Base-by-base conservation (phyloP, 2,113 vertebrate species). In the Rhombomys opimus region DNA sequence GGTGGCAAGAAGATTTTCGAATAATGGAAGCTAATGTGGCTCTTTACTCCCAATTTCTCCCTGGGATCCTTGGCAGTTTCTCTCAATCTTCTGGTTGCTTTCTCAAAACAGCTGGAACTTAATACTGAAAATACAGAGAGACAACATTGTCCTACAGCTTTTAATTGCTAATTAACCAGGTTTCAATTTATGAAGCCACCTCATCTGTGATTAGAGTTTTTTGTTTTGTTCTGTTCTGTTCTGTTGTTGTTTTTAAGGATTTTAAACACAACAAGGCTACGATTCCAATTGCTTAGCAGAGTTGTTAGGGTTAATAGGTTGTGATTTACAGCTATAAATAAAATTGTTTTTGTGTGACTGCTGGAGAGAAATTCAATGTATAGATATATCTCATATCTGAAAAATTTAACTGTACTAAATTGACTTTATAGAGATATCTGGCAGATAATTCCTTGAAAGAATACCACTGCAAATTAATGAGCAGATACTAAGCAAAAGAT, bases 71-170 rank as follows among this genome's bases (percentile, higher is more conserved):
- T 95, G 87, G 89, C 94, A 97, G 17, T 93, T 92, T 87, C 82
- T 95, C 95, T 97, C 82, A 76, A 30, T 96, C 93, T 97, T 97
- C 78, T 96, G 87, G 85, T 92, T 96, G 63, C 88, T 97, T 96
- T 96, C 92, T 95, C 78, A 80, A 94, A 97, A 96, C 96, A 97
- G 94, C 96, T 96, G 96, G 97, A 92, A 96, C 93, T 97, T 96
- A 96, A 97, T 96, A 94, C 90, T 95, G 85, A 88, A 96, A 97
- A 85, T 91, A 90, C 88, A 77, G 77, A 95, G 65, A 97, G 68
- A 84, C 63, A 94, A 72, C 78, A 89, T 91, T 96, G 91, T 92
- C 96, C 91, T 96, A 68, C 73, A 93, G 96, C 78, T 98, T 97
- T 95, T 95, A 95, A 96, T 90, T 93, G 95, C 89, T 87, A 94